Percentiles rank a stretch among this genome's conserved stretches.
Conservation (phyloP, 2,797 vertebrate genomes). For the Erethizon dorsatum region DNA sequence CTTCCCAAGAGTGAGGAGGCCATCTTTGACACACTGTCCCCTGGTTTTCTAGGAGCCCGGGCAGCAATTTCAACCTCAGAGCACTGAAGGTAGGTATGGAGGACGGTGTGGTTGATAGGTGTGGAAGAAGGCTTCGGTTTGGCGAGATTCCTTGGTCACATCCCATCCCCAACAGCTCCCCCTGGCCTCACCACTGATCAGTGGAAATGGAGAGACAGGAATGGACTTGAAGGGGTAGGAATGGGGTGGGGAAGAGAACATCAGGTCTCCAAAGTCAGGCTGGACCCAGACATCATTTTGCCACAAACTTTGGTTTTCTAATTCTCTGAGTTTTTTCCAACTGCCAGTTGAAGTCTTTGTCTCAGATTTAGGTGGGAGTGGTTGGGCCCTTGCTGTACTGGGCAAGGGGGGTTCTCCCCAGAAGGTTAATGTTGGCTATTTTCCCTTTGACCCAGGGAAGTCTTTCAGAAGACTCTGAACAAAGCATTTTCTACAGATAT, state of each 20-base stretch:
- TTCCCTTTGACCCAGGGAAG: conserved; percentile 85
- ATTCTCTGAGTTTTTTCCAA: neutral
- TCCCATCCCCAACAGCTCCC: neutral
- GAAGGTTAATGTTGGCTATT: neutral
- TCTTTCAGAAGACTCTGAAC: conserved; percentile 75
- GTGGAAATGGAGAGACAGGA: neutral
- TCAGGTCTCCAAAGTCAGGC: neutral
- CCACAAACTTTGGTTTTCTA: neutral
- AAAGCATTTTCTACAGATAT: conserved; percentile 85
- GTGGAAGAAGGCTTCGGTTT: neutral
- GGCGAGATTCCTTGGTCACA: neutral
- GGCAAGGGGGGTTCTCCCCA: neutral
- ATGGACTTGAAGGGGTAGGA: neutral
- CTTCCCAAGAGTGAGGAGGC: neutral
- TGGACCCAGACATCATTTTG: neutral
- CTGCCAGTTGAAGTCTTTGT: neutral
- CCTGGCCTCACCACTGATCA: neutral
- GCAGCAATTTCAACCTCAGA: neutral
- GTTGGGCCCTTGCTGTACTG: neutral
- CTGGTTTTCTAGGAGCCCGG: conserved; percentile 72
- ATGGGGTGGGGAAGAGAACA: neutral
- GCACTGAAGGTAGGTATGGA: conserved; percentile 60
- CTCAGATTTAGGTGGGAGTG: neutral
- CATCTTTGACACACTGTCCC: conserved; percentile 33
- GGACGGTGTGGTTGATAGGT: neutral